Percentiles rank a stretch among this genome's conserved stretches.
Conservation (phyloP, 2,888 invertebrate genomes). For the Dolichomitus sp. region DNA sequence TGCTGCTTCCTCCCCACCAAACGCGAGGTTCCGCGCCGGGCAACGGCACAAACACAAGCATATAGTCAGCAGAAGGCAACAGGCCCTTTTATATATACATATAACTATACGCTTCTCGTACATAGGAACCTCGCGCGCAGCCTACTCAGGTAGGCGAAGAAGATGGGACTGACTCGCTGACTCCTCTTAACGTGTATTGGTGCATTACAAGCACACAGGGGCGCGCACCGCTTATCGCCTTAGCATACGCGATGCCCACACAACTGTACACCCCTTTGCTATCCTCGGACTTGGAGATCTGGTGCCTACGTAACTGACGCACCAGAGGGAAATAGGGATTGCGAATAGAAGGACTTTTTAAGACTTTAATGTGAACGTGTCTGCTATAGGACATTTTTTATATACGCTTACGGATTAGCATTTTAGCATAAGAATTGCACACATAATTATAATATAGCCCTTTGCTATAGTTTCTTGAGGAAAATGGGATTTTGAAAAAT, state of each 20-base stretch:
- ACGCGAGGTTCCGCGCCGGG: conserved; percentile 44
- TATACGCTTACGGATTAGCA: too few species aligned
- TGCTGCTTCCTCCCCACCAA: conserved; percentile 59
- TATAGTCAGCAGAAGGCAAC: conserved; percentile 35
- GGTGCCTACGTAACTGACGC: not conserved
- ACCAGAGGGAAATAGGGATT: not conserved
- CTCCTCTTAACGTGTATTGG: not conserved
- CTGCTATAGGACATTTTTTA: too few species aligned
- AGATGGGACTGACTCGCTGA: conserved; percentile 39
- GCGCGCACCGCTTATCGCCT: conserved; percentile 28
- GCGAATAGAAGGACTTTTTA: too few species aligned
- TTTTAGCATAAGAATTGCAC: too few species aligned
- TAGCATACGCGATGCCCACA: conserved; percentile 14
- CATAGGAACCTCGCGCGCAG: conserved; percentile 47
- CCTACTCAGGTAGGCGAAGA: conserved; percentile 64
- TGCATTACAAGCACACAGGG: not conserved
- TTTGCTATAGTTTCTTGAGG: not conserved
- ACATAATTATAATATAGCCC: too few species aligned
- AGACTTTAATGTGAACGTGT: too few species aligned
- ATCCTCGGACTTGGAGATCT: not conserved
- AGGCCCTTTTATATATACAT: conserved; percentile 67
- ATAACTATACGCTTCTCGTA: not conserved
- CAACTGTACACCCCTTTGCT: conserved; percentile 7
- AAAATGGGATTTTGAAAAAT: not conserved
- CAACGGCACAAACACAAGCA: conserved; percentile 21